Evolutionary conservation across 2,113 vertebrate species (phyloP).

Genomic region (Neomonachus schauinslandi): DNA sequence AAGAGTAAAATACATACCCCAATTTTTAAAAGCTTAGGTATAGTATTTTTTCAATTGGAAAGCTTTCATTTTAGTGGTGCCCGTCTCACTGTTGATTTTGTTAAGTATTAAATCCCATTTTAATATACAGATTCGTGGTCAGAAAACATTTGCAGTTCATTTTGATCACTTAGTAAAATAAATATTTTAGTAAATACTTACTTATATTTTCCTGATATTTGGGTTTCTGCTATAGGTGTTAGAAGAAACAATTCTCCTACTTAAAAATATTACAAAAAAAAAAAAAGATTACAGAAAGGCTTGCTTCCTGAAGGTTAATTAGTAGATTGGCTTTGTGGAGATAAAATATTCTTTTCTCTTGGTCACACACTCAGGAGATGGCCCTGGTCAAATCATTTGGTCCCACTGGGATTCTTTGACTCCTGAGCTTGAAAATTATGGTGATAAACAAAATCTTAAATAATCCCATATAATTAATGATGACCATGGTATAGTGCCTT

Average conservation of each 20-base stretch:
- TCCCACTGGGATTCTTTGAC: neutral
- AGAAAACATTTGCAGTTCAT: neutral
- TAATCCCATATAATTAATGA: neutral
- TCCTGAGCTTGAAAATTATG: neutral
- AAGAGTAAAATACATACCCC: neutral
- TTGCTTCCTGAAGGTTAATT: neutral
- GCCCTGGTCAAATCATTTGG: neutral
- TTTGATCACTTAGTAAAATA: constrained; percentile 15
- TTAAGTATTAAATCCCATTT: constrained; percentile 12
- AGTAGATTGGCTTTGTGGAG: neutral
- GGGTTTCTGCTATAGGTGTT: neutral
- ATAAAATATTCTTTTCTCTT: neutral
- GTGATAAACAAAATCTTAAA: neutral
- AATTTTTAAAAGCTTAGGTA: neutral
- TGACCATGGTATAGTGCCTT: neutral
- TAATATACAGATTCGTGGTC: neutral
- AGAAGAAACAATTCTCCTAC: neutral
- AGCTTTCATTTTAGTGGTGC: neutral
- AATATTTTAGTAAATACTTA: neutral
- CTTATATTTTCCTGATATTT: neutral
- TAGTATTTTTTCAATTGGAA: neutral
- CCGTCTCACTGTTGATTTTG: neutral
- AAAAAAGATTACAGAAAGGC: neutral
- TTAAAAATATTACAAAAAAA: neutral
- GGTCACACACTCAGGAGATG: neutral